These are phyloP conservation scores for Melanostoma mellinum DNA, from an alignment of 2,888 invertebrate species.

Conservation along the genomic window DNA sequence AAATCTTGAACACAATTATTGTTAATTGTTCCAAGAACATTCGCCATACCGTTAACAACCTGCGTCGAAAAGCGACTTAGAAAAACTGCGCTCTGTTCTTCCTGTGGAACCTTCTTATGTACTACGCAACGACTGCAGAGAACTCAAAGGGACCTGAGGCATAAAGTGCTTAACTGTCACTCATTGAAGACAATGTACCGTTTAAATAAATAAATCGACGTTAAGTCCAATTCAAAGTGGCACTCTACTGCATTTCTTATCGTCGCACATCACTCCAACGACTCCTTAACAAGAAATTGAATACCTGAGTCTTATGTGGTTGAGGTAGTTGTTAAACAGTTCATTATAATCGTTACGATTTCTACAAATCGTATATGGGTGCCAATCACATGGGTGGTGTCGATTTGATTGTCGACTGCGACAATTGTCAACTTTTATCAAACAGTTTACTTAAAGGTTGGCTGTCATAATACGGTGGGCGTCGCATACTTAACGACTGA, in stretches of 20 bases:
- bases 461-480: constrained; percentile 40
- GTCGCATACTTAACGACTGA: constrained; percentile 14
- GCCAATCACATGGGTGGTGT: constrained; percentile 58
- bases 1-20: constrained; percentile 50
- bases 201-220: constrained; percentile 69
- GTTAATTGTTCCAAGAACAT: constrained; percentile 26
- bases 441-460: constrained; percentile 34
- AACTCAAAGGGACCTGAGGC: constrained; percentile 41
- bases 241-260: constrained; percentile 29
- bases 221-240: constrained; percentile 60
- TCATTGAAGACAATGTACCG: constrained; percentile 59
- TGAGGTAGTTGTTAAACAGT: constrained; percentile 46
- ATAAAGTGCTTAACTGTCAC: constrained; percentile 60
- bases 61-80: constrained; percentile 2
- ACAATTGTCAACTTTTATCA: constrained; percentile 49
- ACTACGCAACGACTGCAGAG: constrained; percentile 2
- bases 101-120: constrained; percentile 44
- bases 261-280: constrained; percentile 41
- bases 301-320: constrained; percentile 23
- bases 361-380: constrained; percentile 36
- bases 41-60: constrained; percentile 30
- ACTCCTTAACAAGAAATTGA: constrained; percentile 51
- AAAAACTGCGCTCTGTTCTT: constrained; percentile 24
- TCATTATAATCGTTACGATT: constrained; percentile 58
- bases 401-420: constrained; percentile 61